Percentiles rank a stretch among this genome's conserved stretches.
Evolutionary conservation across 2,888 invertebrate genomes (phyloP).

Genomic region (Drosophila siamana): DNA sequence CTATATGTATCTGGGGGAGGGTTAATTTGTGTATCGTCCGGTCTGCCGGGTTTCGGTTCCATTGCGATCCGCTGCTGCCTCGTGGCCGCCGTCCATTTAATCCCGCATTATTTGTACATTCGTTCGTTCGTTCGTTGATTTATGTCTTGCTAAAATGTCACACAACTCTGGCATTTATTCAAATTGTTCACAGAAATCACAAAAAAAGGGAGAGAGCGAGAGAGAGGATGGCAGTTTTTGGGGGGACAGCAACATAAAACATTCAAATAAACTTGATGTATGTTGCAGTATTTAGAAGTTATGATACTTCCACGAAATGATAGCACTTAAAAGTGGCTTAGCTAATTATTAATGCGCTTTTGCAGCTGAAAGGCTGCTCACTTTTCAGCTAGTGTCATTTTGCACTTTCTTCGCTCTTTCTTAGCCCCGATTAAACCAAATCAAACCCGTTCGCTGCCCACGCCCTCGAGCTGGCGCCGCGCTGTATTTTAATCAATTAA

Average conservation of each 20-base stretch:
- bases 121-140: conserved; percentile 73
- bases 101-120: conserved; percentile 75
- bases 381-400: conserved; percentile 1
- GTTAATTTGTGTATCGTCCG: conserved; percentile 77
- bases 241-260: conserved; percentile 27
- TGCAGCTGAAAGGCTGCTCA: neutral
- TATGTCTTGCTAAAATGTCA: conserved; percentile 77
- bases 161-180: conserved; percentile 49
- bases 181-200: conserved; percentile 42
- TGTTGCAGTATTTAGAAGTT: conserved; percentile 25
- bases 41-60: conserved; percentile 23
- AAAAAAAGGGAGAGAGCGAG: neutral
- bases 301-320: conserved; percentile 20
- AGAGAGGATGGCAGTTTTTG: conserved; percentile 1
- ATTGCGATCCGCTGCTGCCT: conserved; percentile 20
- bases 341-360: neutral
- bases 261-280: conserved; percentile 40
- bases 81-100: conserved; percentile 67
- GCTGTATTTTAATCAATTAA: conserved; percentile 77
- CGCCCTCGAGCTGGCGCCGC: conserved; percentile 31
- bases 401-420: neutral
- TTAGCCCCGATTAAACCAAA: conserved; percentile 13
- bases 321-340: neutral
- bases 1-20: too few species aligned
- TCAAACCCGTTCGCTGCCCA: conserved; percentile 26